phyloP scores from a whole-genome alignment of 2,113 vertebrate genomes.

The Chloropsis cyanopogon region DNA sequence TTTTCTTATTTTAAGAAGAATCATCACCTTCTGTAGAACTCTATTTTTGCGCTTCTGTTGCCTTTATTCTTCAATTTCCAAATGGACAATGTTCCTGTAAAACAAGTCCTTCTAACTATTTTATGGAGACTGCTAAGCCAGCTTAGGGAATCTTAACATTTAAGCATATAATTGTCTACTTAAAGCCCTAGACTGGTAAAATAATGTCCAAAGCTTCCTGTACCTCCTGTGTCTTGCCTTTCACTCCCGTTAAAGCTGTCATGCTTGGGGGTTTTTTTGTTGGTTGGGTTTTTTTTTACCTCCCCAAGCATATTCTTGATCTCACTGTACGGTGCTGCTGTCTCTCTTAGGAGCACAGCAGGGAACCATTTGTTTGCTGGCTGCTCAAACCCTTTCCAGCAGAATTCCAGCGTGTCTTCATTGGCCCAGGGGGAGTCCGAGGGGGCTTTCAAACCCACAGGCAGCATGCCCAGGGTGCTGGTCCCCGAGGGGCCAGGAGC shows the following conservation, averaged over 20 bases:
- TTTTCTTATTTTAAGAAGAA: background rate
- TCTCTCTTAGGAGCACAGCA: background rate
- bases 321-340: background rate
- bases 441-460: rapidly evolving
- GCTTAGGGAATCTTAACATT: slow-evolving; percentile 1
- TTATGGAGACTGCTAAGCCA: background rate
- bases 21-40: rapidly evolving
- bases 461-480: rapidly evolving
- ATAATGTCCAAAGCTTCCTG: background rate
- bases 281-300: background rate
- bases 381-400: background rate
- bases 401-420: rapidly evolving
- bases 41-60: background rate
- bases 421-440: rapidly evolving
- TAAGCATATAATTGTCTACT: background rate
- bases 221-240: background rate
- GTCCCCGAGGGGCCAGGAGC: background rate
- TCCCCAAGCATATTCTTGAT: background rate
- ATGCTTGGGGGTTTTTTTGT: background rate
- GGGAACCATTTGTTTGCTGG: background rate
- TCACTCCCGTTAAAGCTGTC: background rate
- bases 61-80: slow-evolving; percentile 20
- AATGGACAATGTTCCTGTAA: background rate
- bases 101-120: background rate
- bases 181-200: background rate